Conservation (phyloP, 2,888 invertebrate genomes). For the Hypercompe scribonia region DNA sequence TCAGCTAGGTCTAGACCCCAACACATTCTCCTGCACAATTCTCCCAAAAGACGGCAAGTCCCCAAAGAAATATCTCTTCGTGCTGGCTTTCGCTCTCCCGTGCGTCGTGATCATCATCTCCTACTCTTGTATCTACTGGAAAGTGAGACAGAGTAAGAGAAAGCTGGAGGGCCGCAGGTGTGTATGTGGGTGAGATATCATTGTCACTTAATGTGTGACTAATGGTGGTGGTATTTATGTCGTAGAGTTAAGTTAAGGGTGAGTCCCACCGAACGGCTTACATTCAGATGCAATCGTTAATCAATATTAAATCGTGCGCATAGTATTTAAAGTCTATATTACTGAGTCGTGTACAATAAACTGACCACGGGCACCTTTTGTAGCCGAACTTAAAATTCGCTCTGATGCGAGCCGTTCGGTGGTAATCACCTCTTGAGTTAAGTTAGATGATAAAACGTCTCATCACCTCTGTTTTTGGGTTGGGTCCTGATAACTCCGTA, state of each 20-base stretch:
- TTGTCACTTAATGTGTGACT: constrained; percentile 58
- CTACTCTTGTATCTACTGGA: constrained; percentile 94
- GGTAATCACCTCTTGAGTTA: neutral
- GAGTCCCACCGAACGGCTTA: no score
- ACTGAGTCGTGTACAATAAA: no score
- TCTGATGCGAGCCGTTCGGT: no score
- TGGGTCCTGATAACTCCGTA: neutral
- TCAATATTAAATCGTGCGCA: no score
- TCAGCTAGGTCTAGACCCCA: constrained; percentile 91
- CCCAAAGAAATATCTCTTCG: constrained; percentile 94
- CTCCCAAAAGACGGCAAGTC: constrained; percentile 91
- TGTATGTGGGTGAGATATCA: constrained; percentile 80
- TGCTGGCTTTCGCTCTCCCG: constrained; percentile 93
- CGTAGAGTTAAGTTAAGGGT: neutral
- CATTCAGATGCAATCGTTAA: no score
- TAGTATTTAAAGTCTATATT: no score
- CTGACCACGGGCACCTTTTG: no score
- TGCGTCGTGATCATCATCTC: constrained; percentile 94
- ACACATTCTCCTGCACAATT: constrained; percentile 96
- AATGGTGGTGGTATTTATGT: constrained; percentile 40
- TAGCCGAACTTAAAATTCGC: no score
- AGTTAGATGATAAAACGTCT: neutral
- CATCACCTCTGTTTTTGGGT: neutral
- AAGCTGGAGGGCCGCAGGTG: constrained; percentile 91
- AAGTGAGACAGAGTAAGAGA: constrained; percentile 90